Evolutionary conservation across 2,888 invertebrate species (phyloP).

Genomic region (Nebria brevicollis): DNA sequence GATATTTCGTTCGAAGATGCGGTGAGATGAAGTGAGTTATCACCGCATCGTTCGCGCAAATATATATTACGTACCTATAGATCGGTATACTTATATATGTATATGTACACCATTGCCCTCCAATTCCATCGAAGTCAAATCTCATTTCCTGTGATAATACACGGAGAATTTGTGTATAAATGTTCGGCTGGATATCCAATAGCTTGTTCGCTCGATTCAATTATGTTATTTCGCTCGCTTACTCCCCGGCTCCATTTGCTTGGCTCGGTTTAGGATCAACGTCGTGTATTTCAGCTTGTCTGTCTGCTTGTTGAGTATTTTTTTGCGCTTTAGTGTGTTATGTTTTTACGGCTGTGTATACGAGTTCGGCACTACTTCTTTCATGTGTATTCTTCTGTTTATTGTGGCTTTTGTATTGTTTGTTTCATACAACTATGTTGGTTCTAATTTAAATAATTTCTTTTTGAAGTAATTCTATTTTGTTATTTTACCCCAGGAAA

Average conservation of each 20-base stretch:
- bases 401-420: no score
- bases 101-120: neutral
- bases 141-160: conserved; percentile 46
- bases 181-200: conserved; percentile 32
- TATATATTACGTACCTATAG: neutral
- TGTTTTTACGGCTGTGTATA: no score
- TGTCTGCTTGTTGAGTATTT: neutral
- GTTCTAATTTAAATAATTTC: no score
- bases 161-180: conserved; percentile 44
- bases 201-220: conserved; percentile 11
- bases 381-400: no score
- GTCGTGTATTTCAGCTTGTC: neutral
- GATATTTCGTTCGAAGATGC: neutral
- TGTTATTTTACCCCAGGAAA: no score
- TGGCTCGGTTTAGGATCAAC: neutral
- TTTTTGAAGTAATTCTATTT: no score
- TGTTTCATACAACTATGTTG: no score
- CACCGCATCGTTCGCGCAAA: neutral
- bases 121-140: conserved; percentile 36
- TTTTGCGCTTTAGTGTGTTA: neutral
- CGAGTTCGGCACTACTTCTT: no score
- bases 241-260: neutral
- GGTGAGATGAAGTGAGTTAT: neutral
- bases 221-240: conserved; percentile 12
- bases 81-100: neutral